These are phyloP conservation scores for Hypothenemus hampei DNA, from an alignment of 1,140 invertebrate genomes.

Conservation along the genomic window DNA sequence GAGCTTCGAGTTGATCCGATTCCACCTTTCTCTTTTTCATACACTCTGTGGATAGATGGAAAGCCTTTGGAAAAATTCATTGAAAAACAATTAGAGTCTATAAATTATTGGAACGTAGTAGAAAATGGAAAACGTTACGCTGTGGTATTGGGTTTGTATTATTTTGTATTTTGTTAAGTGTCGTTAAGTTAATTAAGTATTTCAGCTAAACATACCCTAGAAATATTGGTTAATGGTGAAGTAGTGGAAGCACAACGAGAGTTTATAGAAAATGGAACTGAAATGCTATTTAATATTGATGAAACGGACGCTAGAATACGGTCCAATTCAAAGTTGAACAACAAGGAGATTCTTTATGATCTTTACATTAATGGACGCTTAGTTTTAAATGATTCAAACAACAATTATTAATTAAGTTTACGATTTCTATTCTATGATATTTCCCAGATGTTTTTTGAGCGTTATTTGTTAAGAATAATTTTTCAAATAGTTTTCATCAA, in stretches of 20 bases:
- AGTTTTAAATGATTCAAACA: slow-evolving; percentile 1
- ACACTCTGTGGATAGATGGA: slow-evolving; percentile 69
- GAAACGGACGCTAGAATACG: slow-evolving; percentile 49
- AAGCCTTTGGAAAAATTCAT: slow-evolving; percentile 72
- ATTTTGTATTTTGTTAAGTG: background rate
- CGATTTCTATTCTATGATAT: too few species aligned
- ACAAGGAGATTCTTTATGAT: slow-evolving; percentile 51
- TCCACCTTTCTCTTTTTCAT: slow-evolving; percentile 75
- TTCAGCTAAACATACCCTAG: slow-evolving; percentile 70
- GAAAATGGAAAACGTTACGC: slow-evolving; percentile 49
- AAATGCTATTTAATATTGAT: slow-evolving; percentile 64
- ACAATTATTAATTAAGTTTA: too few species aligned
- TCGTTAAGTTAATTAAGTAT: background rate
- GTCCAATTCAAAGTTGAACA: slow-evolving; percentile 52
- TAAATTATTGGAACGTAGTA: slow-evolving; percentile 49
- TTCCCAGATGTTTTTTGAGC: too few species aligned
- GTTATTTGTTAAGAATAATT: too few species aligned
- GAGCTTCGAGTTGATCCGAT: slow-evolving; percentile 67
- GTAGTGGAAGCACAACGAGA: slow-evolving; percentile 65
- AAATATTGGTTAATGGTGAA: slow-evolving; percentile 73
- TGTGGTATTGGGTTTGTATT: slow-evolving; percentile 63
- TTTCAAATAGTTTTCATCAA: too few species aligned
- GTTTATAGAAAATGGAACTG: slow-evolving; percentile 77
- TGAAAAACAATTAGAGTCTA: slow-evolving; percentile 67
- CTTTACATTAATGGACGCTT: slow-evolving; percentile 46